Base-by-base conservation (phyloP, 1,140 invertebrate species). In the Saxidomus purpurata region DNA sequence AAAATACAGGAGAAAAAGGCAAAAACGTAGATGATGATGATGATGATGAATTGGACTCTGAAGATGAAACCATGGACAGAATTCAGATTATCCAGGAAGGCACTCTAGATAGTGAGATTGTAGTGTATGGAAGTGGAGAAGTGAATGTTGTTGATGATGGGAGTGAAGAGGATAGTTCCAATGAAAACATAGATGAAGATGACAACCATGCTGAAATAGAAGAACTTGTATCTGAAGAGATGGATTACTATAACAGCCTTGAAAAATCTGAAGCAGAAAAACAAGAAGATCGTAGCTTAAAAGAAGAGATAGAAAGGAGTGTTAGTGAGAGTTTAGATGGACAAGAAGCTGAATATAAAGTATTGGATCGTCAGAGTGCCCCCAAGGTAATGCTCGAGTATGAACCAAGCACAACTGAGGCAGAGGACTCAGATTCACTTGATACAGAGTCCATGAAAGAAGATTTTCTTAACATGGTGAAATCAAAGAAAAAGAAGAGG, bases 371-470 rank as follows among this genome's bases (percentile, higher is more conserved):
- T n/a, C 19, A n/a, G 22, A 36, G 36, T 87, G 85, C 85, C n/a
- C 85, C 85, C 6, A 87, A 67, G 36, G 85, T 87, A 19, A 77
- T 87, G 71, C 36, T 87, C 3, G 85, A 87, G 38, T 87, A 87
- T 63, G 85, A 87, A 87, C 85, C 85, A 40, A 87, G 85, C 49
- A 87, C 85, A 55, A 87, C 71, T 40, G 85, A 87, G 36, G 71
- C 71, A 38, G 85, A 87, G 49, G 85, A 87, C 19, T 87, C 85
- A 1, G 71, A 77, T 40, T 67, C 71, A 17, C 59, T 79, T 34
- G 85, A 87, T 28, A 87, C 85, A 25, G 83, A 85, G 47, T 85
- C 83, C 25, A 22, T 85, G 8, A 31, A 85, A 40, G 83, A 85
- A 69, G 69, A 85, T 4, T 34, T 71, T 52, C 25, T 31, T 36